These are phyloP conservation scores for Takifugu flavidus DNA, from an alignment of 2,113 vertebrate genomes.

Conservation along the genomic window DNA sequence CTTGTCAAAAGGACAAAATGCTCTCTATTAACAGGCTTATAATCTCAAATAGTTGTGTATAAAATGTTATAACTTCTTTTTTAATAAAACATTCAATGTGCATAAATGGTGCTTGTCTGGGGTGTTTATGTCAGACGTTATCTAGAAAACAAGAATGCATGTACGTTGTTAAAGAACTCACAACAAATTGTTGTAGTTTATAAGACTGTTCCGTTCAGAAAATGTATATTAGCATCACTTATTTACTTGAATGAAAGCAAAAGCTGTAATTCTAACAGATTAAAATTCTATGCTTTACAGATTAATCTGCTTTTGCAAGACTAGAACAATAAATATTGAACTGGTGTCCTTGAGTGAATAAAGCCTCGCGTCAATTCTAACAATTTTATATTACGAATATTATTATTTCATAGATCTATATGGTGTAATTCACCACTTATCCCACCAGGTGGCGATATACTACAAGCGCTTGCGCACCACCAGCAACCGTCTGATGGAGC, in stretches of 20 bases:
- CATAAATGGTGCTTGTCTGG: constrained; percentile 40
- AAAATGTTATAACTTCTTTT: constrained; percentile 89
- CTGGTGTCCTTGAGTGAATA: no score
- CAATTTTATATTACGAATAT: no score
- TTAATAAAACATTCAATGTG: constrained; percentile 84
- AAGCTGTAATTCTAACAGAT: no score
- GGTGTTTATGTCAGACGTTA: neutral
- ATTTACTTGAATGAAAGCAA: no score
- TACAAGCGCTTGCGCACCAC: neutral
- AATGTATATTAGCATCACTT: no score
- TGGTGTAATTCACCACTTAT: neutral
- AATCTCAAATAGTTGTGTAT: constrained; percentile 88
- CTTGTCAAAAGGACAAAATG: constrained; percentile 79
- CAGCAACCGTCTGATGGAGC: constrained; percentile 4
- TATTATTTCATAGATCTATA: no score
- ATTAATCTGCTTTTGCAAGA: no score
- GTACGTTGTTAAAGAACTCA: neutral
- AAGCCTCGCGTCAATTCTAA: no score
- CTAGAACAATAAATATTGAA: no score
- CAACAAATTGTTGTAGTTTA: neutral
- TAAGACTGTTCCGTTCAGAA: no score
- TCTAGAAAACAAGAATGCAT: neutral
- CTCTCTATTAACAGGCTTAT: constrained; percentile 82
- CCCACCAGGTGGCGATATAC: constrained; percentile 48
- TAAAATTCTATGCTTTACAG: no score